phyloP scores from a whole-genome alignment of 1,140 invertebrate genomes.

The Pogonognathellus flavescens region DNA sequence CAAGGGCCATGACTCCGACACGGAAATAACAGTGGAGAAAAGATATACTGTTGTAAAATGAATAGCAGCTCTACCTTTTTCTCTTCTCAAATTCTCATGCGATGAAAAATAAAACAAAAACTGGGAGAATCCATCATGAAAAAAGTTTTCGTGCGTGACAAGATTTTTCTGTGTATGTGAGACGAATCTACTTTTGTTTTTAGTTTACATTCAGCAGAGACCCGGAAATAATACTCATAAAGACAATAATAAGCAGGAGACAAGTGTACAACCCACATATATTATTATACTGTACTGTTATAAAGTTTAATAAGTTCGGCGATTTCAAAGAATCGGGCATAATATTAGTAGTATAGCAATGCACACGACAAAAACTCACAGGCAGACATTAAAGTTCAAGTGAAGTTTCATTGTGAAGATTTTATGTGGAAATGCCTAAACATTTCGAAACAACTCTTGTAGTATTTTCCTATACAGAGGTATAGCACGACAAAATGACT shows the following conservation, averaged over 20 bases:
- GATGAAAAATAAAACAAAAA: not conserved
- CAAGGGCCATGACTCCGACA: not conserved
- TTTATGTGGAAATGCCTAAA: not conserved
- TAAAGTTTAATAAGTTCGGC: constrained; percentile 18
- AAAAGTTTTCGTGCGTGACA: constrained; percentile 38
- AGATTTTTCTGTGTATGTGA: constrained; percentile 1
- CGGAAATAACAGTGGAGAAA: not conserved
- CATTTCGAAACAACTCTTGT: too few species aligned
- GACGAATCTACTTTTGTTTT: not conserved
- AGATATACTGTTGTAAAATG: not conserved
- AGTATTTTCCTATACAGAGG: too few species aligned
- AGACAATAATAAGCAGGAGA: too few species aligned
- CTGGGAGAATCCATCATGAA: not conserved
- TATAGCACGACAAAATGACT: not conserved
- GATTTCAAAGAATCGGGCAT: not conserved
- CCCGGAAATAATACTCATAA: not conserved
- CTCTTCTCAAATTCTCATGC: not conserved
- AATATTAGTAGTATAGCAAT: not conserved
- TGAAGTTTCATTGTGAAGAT: constrained; percentile 31
- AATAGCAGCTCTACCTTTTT: not conserved
- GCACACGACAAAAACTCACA: constrained; percentile 19
- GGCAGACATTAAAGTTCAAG: constrained; percentile 41
- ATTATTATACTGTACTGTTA: not conserved
- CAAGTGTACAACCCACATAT: too few species aligned
- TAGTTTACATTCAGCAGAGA: not conserved